Conservation (phyloP, 2,888 invertebrate genomes). For the Neria commutata region DNA sequence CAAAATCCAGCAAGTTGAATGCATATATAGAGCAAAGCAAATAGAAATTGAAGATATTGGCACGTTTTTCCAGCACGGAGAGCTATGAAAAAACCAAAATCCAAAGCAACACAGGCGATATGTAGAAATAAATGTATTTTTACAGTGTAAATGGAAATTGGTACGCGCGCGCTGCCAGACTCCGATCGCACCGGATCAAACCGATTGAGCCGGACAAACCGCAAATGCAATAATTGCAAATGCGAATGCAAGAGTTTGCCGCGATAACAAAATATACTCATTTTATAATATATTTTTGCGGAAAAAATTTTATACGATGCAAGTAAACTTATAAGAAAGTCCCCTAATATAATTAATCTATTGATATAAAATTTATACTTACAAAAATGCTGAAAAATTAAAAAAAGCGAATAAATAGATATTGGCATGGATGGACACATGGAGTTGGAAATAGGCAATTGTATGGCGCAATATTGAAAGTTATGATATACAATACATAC, state of each 20-base stretch:
- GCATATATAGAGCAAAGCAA: conserved; percentile 23
- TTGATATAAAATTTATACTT: conserved; percentile 34
- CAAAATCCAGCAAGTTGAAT: conserved; percentile 17
- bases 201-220: too few relatives aligned
- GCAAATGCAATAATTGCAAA: too few relatives aligned
- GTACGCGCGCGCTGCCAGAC: neutral
- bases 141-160: conserved; percentile 29
- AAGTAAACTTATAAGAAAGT: conserved; percentile 15
- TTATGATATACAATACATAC: conserved; percentile 29
- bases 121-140: conserved; percentile 37
- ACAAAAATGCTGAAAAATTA: conserved; percentile 24
- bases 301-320: conserved; percentile 49
- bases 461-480: conserved; percentile 39
- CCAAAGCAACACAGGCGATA: conserved; percentile 24
- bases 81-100: conserved; percentile 33
- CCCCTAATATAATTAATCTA: neutral
- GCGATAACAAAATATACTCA: conserved; percentile 45
- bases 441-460: conserved; percentile 33
- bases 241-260: conserved; percentile 19
- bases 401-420: conserved; percentile 14
- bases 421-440: conserved; percentile 3
- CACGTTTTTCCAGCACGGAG: conserved; percentile 27
- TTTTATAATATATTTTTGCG: conserved; percentile 59
- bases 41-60: conserved; percentile 23
- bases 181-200: too few relatives aligned